Evolutionary conservation across 2,797 vertebrate genomes (phyloP).

Genomic region (Acipenser transmontanus): DNA sequence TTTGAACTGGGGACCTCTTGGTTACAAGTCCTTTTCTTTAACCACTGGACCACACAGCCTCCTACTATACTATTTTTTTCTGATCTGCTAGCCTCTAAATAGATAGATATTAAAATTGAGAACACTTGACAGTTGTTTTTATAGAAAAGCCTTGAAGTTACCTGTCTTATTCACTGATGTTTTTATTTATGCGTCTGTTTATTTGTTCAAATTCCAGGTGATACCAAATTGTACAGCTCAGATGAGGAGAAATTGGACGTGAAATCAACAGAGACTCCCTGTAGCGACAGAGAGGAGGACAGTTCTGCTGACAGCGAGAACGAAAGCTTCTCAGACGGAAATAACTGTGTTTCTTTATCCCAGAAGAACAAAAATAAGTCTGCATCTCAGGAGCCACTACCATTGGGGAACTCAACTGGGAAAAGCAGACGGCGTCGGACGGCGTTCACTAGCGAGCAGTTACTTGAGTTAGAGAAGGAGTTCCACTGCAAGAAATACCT

Average conservation of each 20-base stretch:
- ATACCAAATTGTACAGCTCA: conserved; percentile 87
- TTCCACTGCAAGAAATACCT: conserved; percentile 98
- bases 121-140: too few relatives aligned
- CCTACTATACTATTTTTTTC: too few relatives aligned
- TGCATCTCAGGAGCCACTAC: conserved; percentile 60
- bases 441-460: conserved; percentile 94
- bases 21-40: too few relatives aligned
- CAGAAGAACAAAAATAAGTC: conserved; percentile 62
- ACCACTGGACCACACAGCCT: too few relatives aligned
- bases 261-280: conserved; percentile 65
- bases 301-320: conserved; percentile 89
- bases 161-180: too few relatives aligned
- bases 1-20: too few relatives aligned
- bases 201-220: conserved; percentile 44
- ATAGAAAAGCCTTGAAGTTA: too few relatives aligned
- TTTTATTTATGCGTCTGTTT: too few relatives aligned
- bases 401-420: conserved; percentile 65
- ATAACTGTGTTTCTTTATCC: conserved; percentile 56
- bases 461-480: conserved; percentile 92
- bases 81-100: too few relatives aligned
- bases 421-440: conserved; percentile 88
- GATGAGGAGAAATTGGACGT: conserved; percentile 89
- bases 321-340: conserved; percentile 80
- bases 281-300: conserved; percentile 82
- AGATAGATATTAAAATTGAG: too few relatives aligned